Percentiles rank a stretch among this genome's conserved stretches.
Evolutionary conservation across 2,797 vertebrate species (phyloP).

Genomic region (Syncerus caffer): DNA sequence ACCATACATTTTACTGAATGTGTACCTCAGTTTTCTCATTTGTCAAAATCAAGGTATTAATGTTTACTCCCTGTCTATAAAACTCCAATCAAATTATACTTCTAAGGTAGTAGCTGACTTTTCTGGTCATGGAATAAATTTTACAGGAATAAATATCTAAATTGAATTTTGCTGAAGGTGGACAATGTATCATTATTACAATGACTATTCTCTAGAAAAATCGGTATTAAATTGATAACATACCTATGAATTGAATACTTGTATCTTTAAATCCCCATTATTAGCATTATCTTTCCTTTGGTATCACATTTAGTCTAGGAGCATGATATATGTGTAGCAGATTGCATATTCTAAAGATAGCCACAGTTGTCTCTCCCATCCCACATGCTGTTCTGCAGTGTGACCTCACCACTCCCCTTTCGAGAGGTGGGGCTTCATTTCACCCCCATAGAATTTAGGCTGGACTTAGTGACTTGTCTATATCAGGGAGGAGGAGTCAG

Average conservation of each 20-base stretch:
- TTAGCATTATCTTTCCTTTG: neutral
- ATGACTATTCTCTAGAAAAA: neutral
- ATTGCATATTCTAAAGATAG: neutral
- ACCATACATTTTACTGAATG: neutral
- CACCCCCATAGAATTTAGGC: neutral
- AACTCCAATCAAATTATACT: neutral
- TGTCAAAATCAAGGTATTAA: neutral
- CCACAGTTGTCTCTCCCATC: neutral
- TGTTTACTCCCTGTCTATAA: neutral
- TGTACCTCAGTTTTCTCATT: neutral
- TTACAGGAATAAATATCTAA: neutral
- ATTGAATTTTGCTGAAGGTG: neutral
- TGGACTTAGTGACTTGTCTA: neutral
- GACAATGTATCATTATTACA: neutral
- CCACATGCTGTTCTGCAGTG: neutral
- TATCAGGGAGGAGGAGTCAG: neutral
- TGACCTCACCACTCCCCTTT: neutral
- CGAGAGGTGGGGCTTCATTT: neutral
- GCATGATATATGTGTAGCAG: neutral
- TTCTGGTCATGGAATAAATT: neutral
- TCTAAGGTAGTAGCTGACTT: neutral
- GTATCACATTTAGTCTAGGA: neutral
- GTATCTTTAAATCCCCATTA: neutral
- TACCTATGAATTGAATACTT: neutral
- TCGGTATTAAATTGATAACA: neutral